Conservation (phyloP, 2,113 vertebrate species). For the Xerus inauris region DNA sequence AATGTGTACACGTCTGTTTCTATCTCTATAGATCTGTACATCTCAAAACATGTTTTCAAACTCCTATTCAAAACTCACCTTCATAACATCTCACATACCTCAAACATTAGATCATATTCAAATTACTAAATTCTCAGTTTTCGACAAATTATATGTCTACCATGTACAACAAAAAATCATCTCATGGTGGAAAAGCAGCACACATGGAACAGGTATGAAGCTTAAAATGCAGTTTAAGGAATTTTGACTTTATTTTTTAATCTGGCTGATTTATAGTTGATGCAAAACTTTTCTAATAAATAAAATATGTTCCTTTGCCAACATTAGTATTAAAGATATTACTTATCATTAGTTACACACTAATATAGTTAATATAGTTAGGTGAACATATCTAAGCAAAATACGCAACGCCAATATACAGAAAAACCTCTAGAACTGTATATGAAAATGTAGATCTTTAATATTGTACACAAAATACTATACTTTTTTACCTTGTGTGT, state of each 20-base stretch:
- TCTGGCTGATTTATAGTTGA: neutral
- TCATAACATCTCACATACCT: neutral
- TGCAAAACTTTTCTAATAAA: neutral
- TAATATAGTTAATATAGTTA: neutral
- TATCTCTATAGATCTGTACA: neutral
- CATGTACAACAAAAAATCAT: neutral
- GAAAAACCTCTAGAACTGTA: conserved; percentile 76
- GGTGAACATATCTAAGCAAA: neutral
- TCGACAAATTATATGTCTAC: neutral
- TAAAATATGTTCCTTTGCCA: neutral
- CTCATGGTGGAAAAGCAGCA: neutral
- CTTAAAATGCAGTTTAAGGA: neutral
- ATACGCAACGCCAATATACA: neutral
- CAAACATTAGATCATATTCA: neutral
- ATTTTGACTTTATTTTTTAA: neutral
- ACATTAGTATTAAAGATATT: conserved; percentile 15
- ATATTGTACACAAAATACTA: conserved; percentile 90
- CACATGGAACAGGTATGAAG: neutral
- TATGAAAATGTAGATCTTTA: conserved; percentile 89
- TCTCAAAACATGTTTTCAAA: conserved; percentile 48
- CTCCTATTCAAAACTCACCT: conserved; percentile 2
- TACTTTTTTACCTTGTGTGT: conserved; percentile 90
- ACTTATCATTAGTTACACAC: neutral
- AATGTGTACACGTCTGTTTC: neutral
- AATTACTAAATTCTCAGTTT: neutral